phyloP scores from a whole-genome alignment of 2,888 invertebrate species.

The Tiphia femorata region DNA sequence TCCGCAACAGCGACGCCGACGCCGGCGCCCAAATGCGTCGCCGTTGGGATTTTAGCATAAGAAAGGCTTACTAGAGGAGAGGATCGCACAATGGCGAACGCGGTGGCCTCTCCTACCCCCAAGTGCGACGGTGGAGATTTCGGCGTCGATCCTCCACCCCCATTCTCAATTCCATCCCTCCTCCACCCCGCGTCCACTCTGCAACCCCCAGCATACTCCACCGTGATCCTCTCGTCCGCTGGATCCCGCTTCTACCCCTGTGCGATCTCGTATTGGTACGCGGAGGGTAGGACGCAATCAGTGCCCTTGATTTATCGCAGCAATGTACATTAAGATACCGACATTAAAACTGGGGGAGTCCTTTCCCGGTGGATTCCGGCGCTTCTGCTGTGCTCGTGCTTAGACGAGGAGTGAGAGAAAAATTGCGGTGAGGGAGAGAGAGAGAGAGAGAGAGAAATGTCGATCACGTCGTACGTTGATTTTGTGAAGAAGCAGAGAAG shows the following conservation, averaged over 20 bases:
- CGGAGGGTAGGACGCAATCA: slow-evolving; percentile 65
- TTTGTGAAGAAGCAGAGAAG: slow-evolving; percentile 23
- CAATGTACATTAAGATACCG: slow-evolving; percentile 70
- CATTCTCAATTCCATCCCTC: slow-evolving; percentile 11
- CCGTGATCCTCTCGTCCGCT: slow-evolving; percentile 17
- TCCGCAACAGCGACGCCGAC: too few relatives aligned
- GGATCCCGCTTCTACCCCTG: too few relatives aligned
- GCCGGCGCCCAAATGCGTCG: too few relatives aligned
- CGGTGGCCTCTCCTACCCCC: too few relatives aligned
- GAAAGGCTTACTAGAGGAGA: slow-evolving; percentile 60
- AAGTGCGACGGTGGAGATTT: slow-evolving; percentile 34
- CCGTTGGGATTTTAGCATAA: slow-evolving; percentile 56
- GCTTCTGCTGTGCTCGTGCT: slow-evolving; percentile 58
- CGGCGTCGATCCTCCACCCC: slow-evolving; percentile 26
- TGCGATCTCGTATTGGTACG: slow-evolving; percentile 32
- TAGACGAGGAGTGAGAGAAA: slow-evolving; percentile 33
- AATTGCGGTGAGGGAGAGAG: slow-evolving; percentile 26
- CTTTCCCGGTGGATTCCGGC: slow-evolving; percentile 55
- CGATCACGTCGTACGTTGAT: slow-evolving; percentile 37
- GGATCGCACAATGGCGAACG: slow-evolving; percentile 50
- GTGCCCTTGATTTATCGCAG: slow-evolving; percentile 68
- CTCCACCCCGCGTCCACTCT: slow-evolving; percentile 17
- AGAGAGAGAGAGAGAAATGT: slow-evolving; percentile 42
- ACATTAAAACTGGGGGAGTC: slow-evolving; percentile 68
- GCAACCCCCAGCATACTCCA: slow-evolving; percentile 17